phyloP scores from a whole-genome alignment of 2,797 vertebrate species.

The Manis pentadactyla region DNA sequence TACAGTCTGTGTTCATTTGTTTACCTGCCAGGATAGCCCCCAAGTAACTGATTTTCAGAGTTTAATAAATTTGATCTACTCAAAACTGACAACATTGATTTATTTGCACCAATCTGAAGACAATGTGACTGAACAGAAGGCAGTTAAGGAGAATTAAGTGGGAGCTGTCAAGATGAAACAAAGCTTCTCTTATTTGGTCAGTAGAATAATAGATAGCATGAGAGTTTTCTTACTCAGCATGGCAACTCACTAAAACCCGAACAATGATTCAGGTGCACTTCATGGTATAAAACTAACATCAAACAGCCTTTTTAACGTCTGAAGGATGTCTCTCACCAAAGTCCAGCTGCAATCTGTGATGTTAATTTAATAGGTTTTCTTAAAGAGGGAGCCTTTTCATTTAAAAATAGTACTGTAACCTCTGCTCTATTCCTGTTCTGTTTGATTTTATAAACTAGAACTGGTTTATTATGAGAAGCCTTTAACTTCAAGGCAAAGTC shows the following conservation, averaged over 20 bases:
- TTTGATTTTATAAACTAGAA: not conserved
- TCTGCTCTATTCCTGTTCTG: not conserved
- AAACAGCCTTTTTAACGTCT: conserved; percentile 6
- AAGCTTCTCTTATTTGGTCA: not conserved
- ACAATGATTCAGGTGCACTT: not conserved
- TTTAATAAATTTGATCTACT: conserved; percentile 45
- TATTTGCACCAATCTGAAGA: conserved; percentile 48
- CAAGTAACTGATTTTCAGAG: conserved; percentile 53
- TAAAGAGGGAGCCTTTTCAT: not conserved
- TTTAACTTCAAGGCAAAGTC: not conserved
- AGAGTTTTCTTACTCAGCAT: conserved; percentile 27
- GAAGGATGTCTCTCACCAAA: not conserved
- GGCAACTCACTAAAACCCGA: conserved; percentile 45
- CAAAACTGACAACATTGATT: conserved; percentile 66
- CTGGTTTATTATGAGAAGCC: not conserved
- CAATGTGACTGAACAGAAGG: conserved; percentile 54
- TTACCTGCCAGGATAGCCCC: conserved; percentile 24
- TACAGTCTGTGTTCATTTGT: not conserved
- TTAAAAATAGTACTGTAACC: not conserved
- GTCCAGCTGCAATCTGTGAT: not conserved
- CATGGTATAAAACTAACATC: not conserved
- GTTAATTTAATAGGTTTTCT: not conserved
- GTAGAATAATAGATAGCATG: conserved; percentile 17
- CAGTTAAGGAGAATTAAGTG: conserved; percentile 59
- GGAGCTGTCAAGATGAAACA: conserved; percentile 61